A percentile compares a stretch with the other conserved stretches of the same genome.
Conservation (phyloP, 1,140 invertebrate genomes). For the Drosophila tsacasi region DNA sequence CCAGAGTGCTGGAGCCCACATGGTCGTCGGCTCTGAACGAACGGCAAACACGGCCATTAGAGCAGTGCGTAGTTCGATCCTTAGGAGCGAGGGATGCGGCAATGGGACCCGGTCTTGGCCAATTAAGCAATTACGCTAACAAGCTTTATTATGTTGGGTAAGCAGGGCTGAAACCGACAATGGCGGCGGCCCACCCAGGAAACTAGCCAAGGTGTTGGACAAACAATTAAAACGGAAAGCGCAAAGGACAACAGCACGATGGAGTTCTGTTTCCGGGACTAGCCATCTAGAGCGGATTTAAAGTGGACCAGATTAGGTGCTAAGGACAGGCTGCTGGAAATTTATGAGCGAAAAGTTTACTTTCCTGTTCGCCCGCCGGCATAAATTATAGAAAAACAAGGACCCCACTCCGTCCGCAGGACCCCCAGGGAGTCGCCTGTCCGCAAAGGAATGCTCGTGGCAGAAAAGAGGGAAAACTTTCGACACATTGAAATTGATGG, state of each 20-base stretch:
- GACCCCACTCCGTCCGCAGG: slow-evolving; percentile 29
- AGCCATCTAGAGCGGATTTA: slow-evolving; percentile 43
- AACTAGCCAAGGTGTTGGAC: slow-evolving; percentile 69
- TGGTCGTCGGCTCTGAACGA: slow-evolving; percentile 68
- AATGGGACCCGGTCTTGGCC: slow-evolving; percentile 43
- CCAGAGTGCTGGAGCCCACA: slow-evolving; percentile 53
- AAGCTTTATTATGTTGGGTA: slow-evolving; percentile 78
- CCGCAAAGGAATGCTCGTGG: slow-evolving; percentile 1
- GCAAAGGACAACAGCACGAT: slow-evolving; percentile 32
- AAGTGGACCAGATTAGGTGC: slow-evolving; percentile 67
- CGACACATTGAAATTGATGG: slow-evolving; percentile 70
- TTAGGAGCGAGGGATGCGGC: neutral
- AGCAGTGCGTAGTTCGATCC: slow-evolving; percentile 18
- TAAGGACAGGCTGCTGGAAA: slow-evolving; percentile 46
- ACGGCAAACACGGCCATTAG: slow-evolving; percentile 67
- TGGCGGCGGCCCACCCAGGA: slow-evolving; percentile 21
- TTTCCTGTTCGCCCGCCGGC: slow-evolving; percentile 47
- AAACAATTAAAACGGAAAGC: slow-evolving; percentile 71
- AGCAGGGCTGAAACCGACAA: slow-evolving; percentile 34
- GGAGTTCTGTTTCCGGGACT: slow-evolving; percentile 5
- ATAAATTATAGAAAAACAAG: slow-evolving; percentile 61
- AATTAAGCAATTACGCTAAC: slow-evolving; percentile 83
- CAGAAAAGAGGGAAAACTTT: slow-evolving; percentile 46
- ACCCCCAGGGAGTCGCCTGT: slow-evolving; percentile 15
- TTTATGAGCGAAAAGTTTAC: slow-evolving; percentile 57